Conservation (phyloP, 1,140 invertebrate genomes). For the Hypothenemus hampei region DNA sequence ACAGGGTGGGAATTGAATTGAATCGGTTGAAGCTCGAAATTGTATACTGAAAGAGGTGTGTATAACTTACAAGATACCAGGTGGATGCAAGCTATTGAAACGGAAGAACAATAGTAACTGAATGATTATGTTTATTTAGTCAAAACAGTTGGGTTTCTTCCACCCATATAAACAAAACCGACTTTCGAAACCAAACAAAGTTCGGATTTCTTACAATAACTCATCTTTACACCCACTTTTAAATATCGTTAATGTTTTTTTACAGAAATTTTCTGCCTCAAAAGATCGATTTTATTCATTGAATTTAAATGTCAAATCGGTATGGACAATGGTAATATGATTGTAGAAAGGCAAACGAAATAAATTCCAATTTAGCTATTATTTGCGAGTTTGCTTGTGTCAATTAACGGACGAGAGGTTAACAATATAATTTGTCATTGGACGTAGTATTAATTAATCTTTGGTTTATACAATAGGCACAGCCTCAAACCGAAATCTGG, state of each 20-base stretch:
- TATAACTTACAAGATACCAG: constrained; percentile 29
- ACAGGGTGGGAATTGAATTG: background rate
- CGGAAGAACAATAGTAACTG: constrained; percentile 33
- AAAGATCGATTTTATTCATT: background rate
- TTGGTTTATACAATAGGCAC: constrained; percentile 13
- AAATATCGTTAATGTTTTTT: constrained; percentile 13
- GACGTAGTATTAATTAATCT: constrained; percentile 18
- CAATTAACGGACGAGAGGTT: constrained; percentile 26
- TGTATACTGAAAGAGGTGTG: constrained; percentile 15
- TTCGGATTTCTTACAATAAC: constrained; percentile 28
- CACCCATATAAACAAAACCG: constrained; percentile 31
- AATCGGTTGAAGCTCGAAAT: background rate
- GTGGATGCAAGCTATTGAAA: constrained; percentile 32
- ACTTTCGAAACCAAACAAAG: constrained; percentile 32
- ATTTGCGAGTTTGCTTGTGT: constrained; percentile 25
- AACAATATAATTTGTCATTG: constrained; percentile 26
- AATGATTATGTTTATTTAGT: constrained; percentile 33
- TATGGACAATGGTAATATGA: too few species aligned
- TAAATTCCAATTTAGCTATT: constrained; percentile 21
- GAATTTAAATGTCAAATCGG: background rate
- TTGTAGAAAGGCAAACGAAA: constrained; percentile 13
- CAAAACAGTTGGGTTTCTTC: constrained; percentile 34
- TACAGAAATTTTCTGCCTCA: constrained; percentile 1
- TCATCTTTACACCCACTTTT: constrained; percentile 26
- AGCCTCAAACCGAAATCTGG: constrained; percentile 24